phyloP scores from a whole-genome alignment of 2,888 invertebrate species.

The Diloba caeruleocephala region DNA sequence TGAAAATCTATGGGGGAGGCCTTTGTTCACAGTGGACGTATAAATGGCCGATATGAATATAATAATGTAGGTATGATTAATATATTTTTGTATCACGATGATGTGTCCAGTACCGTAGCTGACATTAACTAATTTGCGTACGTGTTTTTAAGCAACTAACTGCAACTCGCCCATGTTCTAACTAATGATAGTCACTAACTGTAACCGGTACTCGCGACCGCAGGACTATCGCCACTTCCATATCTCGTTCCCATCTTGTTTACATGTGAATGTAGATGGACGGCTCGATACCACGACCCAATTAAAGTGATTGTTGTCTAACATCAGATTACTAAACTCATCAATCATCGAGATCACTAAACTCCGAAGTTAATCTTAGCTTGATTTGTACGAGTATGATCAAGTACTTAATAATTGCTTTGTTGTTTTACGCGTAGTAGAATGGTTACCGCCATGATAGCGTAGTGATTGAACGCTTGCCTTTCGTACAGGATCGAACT shows the following conservation, averaged over 20 bases:
- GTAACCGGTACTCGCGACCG: constrained; percentile 42
- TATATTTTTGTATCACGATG: constrained; percentile 18
- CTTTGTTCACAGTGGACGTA: too few relatives aligned
- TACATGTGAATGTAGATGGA: constrained; percentile 48
- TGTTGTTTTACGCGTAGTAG: constrained; percentile 9
- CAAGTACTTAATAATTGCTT: constrained; percentile 8
- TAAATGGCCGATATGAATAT: too few relatives aligned
- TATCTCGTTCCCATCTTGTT: constrained; percentile 30
- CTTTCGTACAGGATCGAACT: too few relatives aligned
- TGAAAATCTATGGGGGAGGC: too few relatives aligned
- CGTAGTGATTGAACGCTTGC: too few relatives aligned
- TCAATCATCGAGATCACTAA: constrained; percentile 41
- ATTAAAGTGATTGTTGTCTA: constrained; percentile 49
- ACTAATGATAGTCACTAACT: constrained; percentile 35
- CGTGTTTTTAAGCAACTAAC: constrained; percentile 33
- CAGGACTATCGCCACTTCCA: constrained; percentile 37
- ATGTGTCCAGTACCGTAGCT: constrained; percentile 11
- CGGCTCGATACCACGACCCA: constrained; percentile 33
- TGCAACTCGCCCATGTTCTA: constrained; percentile 32
- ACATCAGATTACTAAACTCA: constrained; percentile 30
- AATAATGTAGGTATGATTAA: too few relatives aligned
- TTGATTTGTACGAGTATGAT: constrained; percentile 16
- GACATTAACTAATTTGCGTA: constrained; percentile 27
- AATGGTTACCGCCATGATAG: too few relatives aligned
- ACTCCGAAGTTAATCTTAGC: constrained; percentile 31